Base-by-base conservation (phyloP, 2,113 vertebrate species). In the Acanthochromis polyacanthus region DNA sequence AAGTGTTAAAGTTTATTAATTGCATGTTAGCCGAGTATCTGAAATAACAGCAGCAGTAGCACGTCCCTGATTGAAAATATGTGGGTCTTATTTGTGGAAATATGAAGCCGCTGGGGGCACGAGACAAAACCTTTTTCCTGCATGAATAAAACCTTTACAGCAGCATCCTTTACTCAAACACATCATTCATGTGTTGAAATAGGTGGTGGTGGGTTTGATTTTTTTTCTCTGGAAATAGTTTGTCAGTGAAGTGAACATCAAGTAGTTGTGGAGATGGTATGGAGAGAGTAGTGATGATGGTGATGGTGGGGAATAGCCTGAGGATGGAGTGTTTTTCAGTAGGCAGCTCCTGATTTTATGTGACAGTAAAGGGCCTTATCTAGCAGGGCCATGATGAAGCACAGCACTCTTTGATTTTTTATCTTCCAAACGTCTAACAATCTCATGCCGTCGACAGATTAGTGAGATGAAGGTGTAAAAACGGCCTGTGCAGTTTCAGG, bases 351-450 rank as follows among this genome's bases (percentile, higher is more conserved):
- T 90, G 90, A 91, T 90, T 92, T 87, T 72, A 88, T 85, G 86
- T 90, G 92, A 92, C 92, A 90, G 91, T 83, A 85, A 81, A 90
- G 71, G 72, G 75, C 72, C 89, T 92, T 93, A 92, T 93, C 89
- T 89, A 83, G 73, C 86, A 76, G 75, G 82, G 78, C 83, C 67
- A 82, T 67, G 87, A 90, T 92, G 87, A 91, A 90, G 91, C 85
- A 88, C 83, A 79, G 74, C 87, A 68, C 70, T 85, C 82, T 87
- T 82, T 81, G 89, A 92, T 89, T 90, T 93, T 87, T 91, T 87
- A 88, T 91, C 83, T 91, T 81, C 63, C 59, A 55, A 69, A 77
- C 48, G 71, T 87, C 83, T 88, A 81, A 88, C 80, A 83, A 90
- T 89, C 85, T 68, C 87, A 58, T 88, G 85, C 86, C 71, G 30